Conservation (phyloP, 2,113 vertebrate species). For the Nothobranchius furzeri region DNA sequence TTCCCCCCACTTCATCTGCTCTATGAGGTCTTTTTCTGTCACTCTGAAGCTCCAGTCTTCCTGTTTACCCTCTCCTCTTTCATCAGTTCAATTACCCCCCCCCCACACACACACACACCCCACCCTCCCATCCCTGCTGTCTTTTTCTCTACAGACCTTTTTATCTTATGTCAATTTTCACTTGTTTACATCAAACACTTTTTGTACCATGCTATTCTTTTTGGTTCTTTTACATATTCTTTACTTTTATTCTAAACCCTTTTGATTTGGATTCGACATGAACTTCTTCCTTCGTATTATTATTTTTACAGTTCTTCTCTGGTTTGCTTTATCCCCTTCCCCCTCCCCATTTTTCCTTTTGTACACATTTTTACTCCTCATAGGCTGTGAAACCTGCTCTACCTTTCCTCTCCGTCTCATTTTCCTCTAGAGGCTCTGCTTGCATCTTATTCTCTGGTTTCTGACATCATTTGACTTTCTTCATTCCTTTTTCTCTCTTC, state of each 20-base stretch:
- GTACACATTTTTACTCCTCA: conserved; percentile 1
- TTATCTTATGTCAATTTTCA: conserved; percentile 19
- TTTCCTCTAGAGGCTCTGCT: conserved; percentile 8
- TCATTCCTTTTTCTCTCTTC: conserved; percentile 26
- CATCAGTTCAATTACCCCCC: conserved; percentile 67
- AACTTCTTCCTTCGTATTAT: neutral
- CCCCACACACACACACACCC: too few relatives aligned
- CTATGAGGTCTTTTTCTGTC: conserved; percentile 68
- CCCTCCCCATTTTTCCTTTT: conserved; percentile 3
- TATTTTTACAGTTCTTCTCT: neutral
- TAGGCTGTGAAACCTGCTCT: conserved; percentile 9
- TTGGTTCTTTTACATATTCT: neutral
- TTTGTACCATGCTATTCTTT: neutral
- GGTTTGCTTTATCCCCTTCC: neutral
- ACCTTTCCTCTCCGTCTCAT: conserved; percentile 7
- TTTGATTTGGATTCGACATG: conserved; percentile 35
- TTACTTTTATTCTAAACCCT: conserved; percentile 15
- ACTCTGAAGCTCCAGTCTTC: conserved; percentile 62
- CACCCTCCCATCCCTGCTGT: conserved; percentile 43
- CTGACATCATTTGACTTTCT: conserved; percentile 19
- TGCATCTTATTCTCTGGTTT: conserved; percentile 2
- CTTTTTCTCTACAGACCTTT: conserved; percentile 9
- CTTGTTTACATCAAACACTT: conserved; percentile 7
- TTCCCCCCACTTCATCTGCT: conserved; percentile 33
- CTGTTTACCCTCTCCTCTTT: conserved; percentile 71